A percentile compares a stretch with the other conserved stretches of the same genome.
Conservation (phyloP, 2,797 vertebrate species). For the Odontamblyopus lacepedii region DNA sequence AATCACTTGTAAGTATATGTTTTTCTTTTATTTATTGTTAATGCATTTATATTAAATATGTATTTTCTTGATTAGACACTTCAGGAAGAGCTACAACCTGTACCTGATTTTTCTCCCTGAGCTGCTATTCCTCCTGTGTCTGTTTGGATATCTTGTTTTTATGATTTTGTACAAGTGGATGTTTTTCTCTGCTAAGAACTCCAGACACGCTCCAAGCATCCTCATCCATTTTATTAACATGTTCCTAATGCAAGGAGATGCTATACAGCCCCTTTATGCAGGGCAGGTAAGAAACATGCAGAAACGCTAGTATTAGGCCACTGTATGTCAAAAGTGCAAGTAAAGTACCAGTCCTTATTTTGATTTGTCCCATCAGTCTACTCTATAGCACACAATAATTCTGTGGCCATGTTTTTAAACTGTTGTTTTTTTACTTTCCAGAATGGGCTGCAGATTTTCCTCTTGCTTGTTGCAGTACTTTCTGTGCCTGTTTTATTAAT, state of each 20-base stretch:
- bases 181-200: slow-evolving; percentile 77
- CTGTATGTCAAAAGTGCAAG: neutral
- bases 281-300: slow-evolving; percentile 83
- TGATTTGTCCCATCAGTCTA: neutral
- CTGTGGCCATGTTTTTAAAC: neutral
- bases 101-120: slow-evolving; percentile 92
- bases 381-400: neutral
- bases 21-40: neutral
- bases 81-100: slow-evolving; percentile 87
- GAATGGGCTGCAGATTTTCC: slow-evolving; percentile 84
- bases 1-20: slow-evolving; percentile 89
- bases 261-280: slow-evolving; percentile 72
- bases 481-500: slow-evolving; percentile 90
- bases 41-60: neutral
- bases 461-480: slow-evolving; percentile 83
- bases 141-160: slow-evolving; percentile 96
- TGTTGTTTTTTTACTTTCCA: slow-evolving; percentile 48
- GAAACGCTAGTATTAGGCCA: neutral
- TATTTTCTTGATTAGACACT: slow-evolving; percentile 79
- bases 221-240: slow-evolving; percentile 98
- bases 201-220: slow-evolving; percentile 87
- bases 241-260: slow-evolving; percentile 86
- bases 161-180: slow-evolving; percentile 97
- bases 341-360: neutral
- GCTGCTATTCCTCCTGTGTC: slow-evolving; percentile 90